Evolutionary conservation across 2,888 invertebrate genomes (phyloP), one percentile per base, ranked within the genome.

Genomic region (Prosapia bicincta): DNA sequence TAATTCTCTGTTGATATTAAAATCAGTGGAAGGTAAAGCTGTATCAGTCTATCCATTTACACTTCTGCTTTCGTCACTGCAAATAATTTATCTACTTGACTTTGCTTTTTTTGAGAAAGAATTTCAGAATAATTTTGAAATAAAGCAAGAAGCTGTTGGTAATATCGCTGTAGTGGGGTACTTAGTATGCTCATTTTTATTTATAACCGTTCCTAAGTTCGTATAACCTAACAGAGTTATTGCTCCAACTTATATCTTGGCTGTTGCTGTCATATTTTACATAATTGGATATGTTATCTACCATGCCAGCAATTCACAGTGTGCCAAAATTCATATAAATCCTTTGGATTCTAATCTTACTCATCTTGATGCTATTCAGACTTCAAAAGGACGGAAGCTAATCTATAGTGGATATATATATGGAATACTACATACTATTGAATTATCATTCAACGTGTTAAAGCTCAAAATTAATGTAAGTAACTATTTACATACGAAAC

Each of bases 61-160:
- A 26, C 82, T 89, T 0, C 74, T 87, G n/a, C 83, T 86, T 10
- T 84, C 87, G 15, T 79, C 83, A 5, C 85, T 91, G 81, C 88
- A 91, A 80, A 83, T 88, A 10, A 78, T 90, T 26, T 92, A 91
- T 82, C 83, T 87, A 0, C 82, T 89, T 32, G 92, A 93, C 82
- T 85, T 85, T 5, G 83, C 93, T 10, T 82, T 89, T 76, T 89
- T 89, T 82, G 93, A 94, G 86, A 86, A 88, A 74, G 84, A 87
- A 66, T 85, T 89, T 78, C 83, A 91, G 66, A 89, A 90, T 0
- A 89, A 91, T 0, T 92, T 91, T 84, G 91, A 91, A 83, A 84
- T 91, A 69, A 88, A 89, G 80, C 88, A 90, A 78, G 95, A 96
- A 86, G 95, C 94, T n/a, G 89, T 92, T 80, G 97, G 97, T 25